Percentiles rank a stretch among this genome's conserved stretches.
These are phyloP conservation scores for Babyrousa celebensis DNA, from an alignment of 2,797 vertebrate genomes.

Conservation along the genomic window DNA sequence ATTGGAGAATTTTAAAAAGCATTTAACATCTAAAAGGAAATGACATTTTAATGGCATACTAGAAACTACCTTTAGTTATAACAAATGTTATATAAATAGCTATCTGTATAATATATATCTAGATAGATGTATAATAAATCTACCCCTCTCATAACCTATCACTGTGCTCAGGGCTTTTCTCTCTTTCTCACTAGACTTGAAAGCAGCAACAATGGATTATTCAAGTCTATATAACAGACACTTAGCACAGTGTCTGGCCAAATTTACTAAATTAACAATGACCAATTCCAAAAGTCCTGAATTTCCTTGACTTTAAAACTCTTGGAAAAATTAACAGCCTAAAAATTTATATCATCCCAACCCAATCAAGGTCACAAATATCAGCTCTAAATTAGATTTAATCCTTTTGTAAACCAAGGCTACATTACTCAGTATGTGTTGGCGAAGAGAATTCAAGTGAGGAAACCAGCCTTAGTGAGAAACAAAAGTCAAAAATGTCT, in stretches of 20 bases:
- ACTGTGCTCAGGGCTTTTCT: background rate
- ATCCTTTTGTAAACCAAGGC: conserved; percentile 38
- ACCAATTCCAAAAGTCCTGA: conserved; percentile 58
- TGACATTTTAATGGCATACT: background rate
- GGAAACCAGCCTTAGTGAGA: conserved; percentile 20
- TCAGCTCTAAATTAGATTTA: conserved; percentile 18
- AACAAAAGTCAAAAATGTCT: conserved; percentile 71
- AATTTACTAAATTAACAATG: conserved; percentile 64
- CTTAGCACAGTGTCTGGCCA: background rate
- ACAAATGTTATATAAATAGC: background rate
- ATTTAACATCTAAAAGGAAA: conserved; percentile 68
- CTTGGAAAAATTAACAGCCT: conserved; percentile 44
- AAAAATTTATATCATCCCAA: conserved; percentile 30
- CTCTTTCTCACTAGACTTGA: conserved; percentile 18
- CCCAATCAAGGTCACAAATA: conserved; percentile 63
- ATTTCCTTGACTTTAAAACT: conserved; percentile 73
- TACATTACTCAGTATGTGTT: conserved; percentile 15
- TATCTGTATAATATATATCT: too few species aligned
- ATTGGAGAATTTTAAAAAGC: conserved; percentile 4
- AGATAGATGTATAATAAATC: background rate
- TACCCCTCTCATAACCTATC: background rate
- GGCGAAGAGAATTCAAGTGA: background rate
- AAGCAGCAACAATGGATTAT: background rate
- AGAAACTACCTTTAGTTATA: background rate
- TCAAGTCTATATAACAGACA: conserved; percentile 24